A percentile compares a stretch with the other conserved stretches of the same genome.
Conservation (phyloP, 2,888 invertebrate genomes). For the Rhagophthalmus giganteus region DNA sequence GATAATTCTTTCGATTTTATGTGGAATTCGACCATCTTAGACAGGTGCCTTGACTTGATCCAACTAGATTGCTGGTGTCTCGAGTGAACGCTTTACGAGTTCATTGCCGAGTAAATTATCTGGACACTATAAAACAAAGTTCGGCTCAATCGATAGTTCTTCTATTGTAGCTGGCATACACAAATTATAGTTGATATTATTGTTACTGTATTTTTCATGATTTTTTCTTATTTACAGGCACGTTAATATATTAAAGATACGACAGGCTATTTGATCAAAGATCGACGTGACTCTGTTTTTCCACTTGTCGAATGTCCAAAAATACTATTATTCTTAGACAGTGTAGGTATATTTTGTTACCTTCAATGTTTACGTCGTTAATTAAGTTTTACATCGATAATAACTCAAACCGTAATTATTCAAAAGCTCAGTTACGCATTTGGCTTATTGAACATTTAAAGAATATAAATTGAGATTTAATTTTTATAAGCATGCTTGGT, state of each 20-base stretch:
- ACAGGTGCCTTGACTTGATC: slow-evolving; percentile 30
- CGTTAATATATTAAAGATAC: slow-evolving; percentile 9
- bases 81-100: slow-evolving; percentile 42
- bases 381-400: background rate
- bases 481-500: too few species aligned
- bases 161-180: slow-evolving; percentile 34
- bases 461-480: too few species aligned
- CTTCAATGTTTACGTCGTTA: background rate
- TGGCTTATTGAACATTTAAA: too few species aligned
- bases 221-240: slow-evolving; percentile 9
- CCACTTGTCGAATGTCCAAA: background rate
- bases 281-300: too few species aligned
- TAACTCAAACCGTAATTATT: too few species aligned
- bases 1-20: slow-evolving; percentile 34
- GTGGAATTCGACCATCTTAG: too few species aligned
- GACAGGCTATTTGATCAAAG: background rate
- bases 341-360: too few species aligned
- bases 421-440: too few species aligned
- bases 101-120: slow-evolving; percentile 43
- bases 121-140: slow-evolving; percentile 41
- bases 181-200: slow-evolving; percentile 28
- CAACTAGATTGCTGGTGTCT: slow-evolving; percentile 36
- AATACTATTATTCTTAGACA: too few species aligned
- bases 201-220: slow-evolving; percentile 13
- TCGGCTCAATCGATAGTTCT: slow-evolving; percentile 37